Evolutionary conservation across 2,888 invertebrate genomes (phyloP).

Genomic region (Steromphala cineraria): DNA sequence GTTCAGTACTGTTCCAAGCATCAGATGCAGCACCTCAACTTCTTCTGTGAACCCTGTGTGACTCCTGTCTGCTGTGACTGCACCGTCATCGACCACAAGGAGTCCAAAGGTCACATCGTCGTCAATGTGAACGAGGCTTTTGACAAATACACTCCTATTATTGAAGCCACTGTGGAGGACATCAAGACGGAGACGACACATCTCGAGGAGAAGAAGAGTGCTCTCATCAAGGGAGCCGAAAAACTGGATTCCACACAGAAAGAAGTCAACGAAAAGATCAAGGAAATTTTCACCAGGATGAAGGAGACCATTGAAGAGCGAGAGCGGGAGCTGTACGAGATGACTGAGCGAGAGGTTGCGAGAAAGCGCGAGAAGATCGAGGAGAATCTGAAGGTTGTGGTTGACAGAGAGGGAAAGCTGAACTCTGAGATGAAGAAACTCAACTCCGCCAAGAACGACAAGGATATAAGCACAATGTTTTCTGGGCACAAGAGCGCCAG

Average conservation of each 20-base stretch:
- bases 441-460: slow-evolving; percentile 56
- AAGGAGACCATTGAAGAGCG: slow-evolving; percentile 62
- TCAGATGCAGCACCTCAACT: slow-evolving; percentile 69
- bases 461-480: slow-evolving; percentile 63
- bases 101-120: slow-evolving; percentile 62
- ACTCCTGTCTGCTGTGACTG: slow-evolving; percentile 69
- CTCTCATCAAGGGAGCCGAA: slow-evolving; percentile 57
- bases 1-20: slow-evolving; percentile 67
- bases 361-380: slow-evolving; percentile 59
- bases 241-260: slow-evolving; percentile 64
- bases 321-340: slow-evolving; percentile 61
- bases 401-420: slow-evolving; percentile 51
- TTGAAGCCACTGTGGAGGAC: slow-evolving; percentile 60
- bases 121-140: slow-evolving; percentile 68
- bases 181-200: slow-evolving; percentile 52
- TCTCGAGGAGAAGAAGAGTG: slow-evolving; percentile 57
- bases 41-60: slow-evolving; percentile 71
- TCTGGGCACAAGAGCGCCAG: slow-evolving; percentile 61
- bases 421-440: slow-evolving; percentile 54
- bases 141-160: slow-evolving; percentile 65
- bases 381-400: slow-evolving; percentile 55
- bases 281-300: slow-evolving; percentile 62
- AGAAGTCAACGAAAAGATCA: slow-evolving; percentile 62
- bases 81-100: slow-evolving; percentile 69
- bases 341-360: slow-evolving; percentile 63